Percentiles rank a stretch among this genome's conserved stretches.
These are phyloP conservation scores for Anoplius nigerrimus DNA, from an alignment of 2,888 invertebrate species.

Conservation along the genomic window DNA sequence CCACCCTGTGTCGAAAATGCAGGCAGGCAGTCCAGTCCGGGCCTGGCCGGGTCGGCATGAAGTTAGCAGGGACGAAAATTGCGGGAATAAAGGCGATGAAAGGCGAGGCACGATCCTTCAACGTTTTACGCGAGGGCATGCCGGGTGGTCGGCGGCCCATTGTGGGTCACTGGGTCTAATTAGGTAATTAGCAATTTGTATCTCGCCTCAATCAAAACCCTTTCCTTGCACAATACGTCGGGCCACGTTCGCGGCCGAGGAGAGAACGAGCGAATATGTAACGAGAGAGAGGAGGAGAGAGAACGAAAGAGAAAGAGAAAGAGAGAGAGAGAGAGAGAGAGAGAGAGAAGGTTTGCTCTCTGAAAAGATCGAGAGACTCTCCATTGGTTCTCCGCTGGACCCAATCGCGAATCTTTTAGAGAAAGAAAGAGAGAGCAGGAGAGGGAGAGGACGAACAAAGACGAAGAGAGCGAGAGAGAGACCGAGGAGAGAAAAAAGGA, in stretches of 20 bases:
- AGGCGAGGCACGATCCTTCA: conserved; percentile 32
- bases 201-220: conserved; percentile 58
- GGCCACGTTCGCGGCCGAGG: not conserved
- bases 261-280: too few relatives aligned
- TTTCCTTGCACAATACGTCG: conserved; percentile 46
- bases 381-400: conserved; percentile 1
- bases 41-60: conserved; percentile 13
- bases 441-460: not conserved
- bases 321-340: too few relatives aligned
- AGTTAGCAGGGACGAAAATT: conserved; percentile 45
- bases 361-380: not conserved
- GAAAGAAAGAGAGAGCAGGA: not conserved
- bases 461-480: not conserved
- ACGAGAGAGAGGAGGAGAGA: too few relatives aligned
- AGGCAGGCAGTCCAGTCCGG: too few relatives aligned
- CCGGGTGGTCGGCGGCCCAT: conserved; percentile 54
- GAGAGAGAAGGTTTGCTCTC: too few relatives aligned
- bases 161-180: conserved; percentile 68
- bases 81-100: conserved; percentile 42
- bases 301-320: too few relatives aligned
- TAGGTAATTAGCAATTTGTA: conserved; percentile 69
- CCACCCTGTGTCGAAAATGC: too few relatives aligned
- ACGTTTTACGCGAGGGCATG: conserved; percentile 23
- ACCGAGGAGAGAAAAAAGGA: not conserved
- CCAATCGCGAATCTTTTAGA: not conserved